These are phyloP conservation scores for Ophonus ardosiacus DNA, from an alignment of 2,888 invertebrate species.

Conservation along the genomic window DNA sequence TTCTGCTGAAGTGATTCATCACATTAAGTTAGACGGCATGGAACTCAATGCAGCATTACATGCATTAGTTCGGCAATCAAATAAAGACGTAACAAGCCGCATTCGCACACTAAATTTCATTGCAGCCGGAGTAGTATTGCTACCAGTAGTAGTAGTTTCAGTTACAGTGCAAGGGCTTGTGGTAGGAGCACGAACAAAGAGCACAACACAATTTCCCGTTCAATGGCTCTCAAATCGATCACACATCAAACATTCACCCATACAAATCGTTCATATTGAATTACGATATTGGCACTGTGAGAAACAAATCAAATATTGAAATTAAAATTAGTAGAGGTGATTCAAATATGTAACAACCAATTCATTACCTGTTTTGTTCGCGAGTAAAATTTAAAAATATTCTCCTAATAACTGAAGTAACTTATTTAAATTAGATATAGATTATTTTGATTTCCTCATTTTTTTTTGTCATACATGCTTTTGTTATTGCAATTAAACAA, in stretches of 20 bases:
- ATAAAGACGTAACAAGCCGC: slow-evolving; percentile 42
- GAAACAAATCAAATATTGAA: neutral
- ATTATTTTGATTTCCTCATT: too few species aligned
- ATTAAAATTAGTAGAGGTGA: neutral
- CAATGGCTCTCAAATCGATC: slow-evolving; percentile 24
- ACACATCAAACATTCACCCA: neutral
- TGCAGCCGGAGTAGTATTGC: slow-evolving; percentile 1
- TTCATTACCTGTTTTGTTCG: neutral
- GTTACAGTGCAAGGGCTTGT: neutral
- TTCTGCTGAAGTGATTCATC: slow-evolving; percentile 40
- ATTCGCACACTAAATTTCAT: slow-evolving; percentile 35
- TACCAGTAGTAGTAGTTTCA: neutral
- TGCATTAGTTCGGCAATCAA: slow-evolving; percentile 37
- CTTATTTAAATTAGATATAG: too few species aligned
- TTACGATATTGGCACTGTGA: neutral
- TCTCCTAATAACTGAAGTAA: too few species aligned
- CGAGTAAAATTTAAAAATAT: neutral
- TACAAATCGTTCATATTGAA: slow-evolving; percentile 16
- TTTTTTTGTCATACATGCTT: too few species aligned
- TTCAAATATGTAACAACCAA: neutral
- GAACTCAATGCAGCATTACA: slow-evolving; percentile 27
- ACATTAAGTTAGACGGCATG: slow-evolving; percentile 25
- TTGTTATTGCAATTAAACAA: too few species aligned
- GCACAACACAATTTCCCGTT: slow-evolving; percentile 1
- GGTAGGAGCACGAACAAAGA: neutral